These are phyloP conservation scores for Fopius arisanus DNA, from an alignment of 1,140 invertebrate species.

Conservation along the genomic window DNA sequence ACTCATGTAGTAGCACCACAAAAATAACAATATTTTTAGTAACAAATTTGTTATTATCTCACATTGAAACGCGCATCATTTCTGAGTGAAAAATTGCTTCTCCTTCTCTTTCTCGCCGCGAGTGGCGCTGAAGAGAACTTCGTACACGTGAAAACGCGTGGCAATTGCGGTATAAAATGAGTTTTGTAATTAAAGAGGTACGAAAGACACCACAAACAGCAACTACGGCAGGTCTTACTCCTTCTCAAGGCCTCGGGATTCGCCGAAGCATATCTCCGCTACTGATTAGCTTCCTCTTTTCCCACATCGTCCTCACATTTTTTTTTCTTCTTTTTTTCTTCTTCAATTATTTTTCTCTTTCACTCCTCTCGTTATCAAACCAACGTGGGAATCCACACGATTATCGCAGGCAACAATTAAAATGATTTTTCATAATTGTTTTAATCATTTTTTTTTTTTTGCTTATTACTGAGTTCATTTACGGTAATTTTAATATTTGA, in stretches of 20 bases:
- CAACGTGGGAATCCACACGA: slow-evolving; percentile 22
- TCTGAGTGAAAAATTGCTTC: neutral
- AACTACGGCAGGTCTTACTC: slow-evolving; percentile 44
- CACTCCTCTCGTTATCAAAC: slow-evolving; percentile 15
- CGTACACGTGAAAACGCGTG: neutral
- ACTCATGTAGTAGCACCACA: too few species aligned
- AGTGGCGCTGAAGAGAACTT: neutral
- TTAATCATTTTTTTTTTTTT: neutral
- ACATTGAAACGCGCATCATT: neutral
- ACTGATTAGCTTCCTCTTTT: slow-evolving; percentile 66
- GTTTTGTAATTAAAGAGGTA: slow-evolving; percentile 63
- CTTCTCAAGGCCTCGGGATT: slow-evolving; percentile 57
- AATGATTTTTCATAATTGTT: neutral
- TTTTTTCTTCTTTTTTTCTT: neutral
- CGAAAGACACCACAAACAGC: slow-evolving; percentile 43
- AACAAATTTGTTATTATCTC: too few species aligned
- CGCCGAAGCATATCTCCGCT: slow-evolving; percentile 63
- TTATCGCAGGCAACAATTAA: slow-evolving; percentile 5
- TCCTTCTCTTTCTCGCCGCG: neutral
- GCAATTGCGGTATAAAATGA: slow-evolving; percentile 48
- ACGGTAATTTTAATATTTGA: too few species aligned
- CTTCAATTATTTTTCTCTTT: neutral
- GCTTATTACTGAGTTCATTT: neutral
- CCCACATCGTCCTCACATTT: slow-evolving; percentile 53
- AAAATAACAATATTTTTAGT: too few species aligned